Evolutionary conservation across 2,797 vertebrate genomes (phyloP).

Genomic region (Oreochromis mossambicus): DNA sequence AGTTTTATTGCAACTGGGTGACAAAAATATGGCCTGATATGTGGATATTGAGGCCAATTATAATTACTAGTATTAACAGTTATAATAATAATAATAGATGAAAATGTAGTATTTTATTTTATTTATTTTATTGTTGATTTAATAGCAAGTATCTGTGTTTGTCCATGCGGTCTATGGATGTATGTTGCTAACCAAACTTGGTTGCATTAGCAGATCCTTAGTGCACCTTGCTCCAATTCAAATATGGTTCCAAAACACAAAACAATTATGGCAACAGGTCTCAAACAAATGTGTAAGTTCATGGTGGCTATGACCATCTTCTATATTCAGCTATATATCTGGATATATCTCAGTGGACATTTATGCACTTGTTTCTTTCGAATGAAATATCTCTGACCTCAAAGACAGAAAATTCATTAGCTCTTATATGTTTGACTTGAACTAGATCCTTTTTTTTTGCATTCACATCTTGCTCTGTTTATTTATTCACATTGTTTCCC

Average conservation of each 20-base stretch:
- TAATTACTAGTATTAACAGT: background rate
- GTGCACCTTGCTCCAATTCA: background rate
- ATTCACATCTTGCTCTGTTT: background rate
- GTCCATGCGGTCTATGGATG: background rate
- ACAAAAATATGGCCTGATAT: background rate
- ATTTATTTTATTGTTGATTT: background rate
- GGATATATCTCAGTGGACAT: background rate
- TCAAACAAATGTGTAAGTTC: fast-evolving
- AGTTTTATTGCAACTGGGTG: background rate
- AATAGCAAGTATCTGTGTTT: fast-evolving
- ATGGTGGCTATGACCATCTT: background rate
- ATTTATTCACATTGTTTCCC: background rate
- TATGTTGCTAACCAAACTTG: background rate
- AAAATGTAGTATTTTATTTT: background rate
- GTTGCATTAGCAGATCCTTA: background rate
- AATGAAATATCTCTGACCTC: background rate
- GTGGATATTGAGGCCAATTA: background rate
- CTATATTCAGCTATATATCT: background rate
- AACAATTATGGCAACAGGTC: background rate
- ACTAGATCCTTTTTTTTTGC: background rate
- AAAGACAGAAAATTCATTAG: background rate
- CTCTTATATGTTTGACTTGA: background rate
- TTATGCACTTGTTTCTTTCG: background rate
- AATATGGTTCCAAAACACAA: background rate
- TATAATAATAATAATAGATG: background rate